Evolutionary conservation across 2,113 vertebrate genomes (phyloP).

Genomic region (Cyprinodon tularosa): DNA sequence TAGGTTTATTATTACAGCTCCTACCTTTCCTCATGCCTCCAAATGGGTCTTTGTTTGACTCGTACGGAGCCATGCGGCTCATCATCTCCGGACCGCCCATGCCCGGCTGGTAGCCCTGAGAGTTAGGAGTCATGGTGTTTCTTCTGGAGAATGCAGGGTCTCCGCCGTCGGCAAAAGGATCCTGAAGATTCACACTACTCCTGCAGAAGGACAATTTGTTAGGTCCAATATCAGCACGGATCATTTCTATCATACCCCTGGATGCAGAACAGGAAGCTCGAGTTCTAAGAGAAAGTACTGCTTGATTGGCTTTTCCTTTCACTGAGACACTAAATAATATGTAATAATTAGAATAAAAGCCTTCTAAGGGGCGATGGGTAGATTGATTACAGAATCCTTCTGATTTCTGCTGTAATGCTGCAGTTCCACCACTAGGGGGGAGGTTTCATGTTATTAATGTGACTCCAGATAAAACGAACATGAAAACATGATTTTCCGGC

Average conservation of each 20-base stretch:
- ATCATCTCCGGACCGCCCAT: slow-evolving; percentile 95
- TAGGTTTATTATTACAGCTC: neutral
- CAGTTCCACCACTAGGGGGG: neutral
- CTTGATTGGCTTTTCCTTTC: no score
- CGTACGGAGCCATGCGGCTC: slow-evolving; percentile 91
- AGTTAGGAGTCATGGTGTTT: slow-evolving; percentile 96
- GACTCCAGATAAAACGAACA: neutral
- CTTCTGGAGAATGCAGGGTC: slow-evolving; percentile 93
- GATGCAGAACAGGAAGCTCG: no score
- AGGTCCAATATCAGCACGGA: no score
- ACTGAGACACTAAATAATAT: no score
- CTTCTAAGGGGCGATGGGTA: no score
- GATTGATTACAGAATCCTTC: neutral
- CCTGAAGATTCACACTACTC: slow-evolving; percentile 95
- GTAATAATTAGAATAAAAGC: no score
- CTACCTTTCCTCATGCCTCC: slow-evolving; percentile 98
- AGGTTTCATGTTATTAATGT: neutral
- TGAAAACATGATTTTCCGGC: neutral
- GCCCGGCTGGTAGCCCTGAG: slow-evolving; percentile 91
- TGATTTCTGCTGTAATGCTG: neutral
- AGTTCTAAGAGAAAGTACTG: no score
- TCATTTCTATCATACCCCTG: no score
- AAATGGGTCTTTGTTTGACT: slow-evolving; percentile 96
- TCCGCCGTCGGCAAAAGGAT: slow-evolving; percentile 93
- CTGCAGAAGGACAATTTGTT: slow-evolving; percentile 61